Evolutionary conservation across 2,113 vertebrate genomes (phyloP).

Genomic region (Pipra filicauda): DNA sequence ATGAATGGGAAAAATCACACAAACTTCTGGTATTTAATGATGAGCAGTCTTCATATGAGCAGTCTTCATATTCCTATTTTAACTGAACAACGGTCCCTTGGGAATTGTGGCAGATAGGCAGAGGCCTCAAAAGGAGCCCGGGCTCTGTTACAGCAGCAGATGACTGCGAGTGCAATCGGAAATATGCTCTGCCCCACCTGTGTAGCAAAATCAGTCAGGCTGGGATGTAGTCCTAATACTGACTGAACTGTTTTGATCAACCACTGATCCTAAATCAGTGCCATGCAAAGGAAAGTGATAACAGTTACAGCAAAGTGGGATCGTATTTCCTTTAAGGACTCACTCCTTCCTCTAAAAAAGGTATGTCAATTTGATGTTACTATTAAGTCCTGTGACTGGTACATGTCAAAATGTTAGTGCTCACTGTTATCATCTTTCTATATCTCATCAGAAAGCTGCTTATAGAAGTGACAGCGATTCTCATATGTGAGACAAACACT

Average conservation of each 20-base stretch:
- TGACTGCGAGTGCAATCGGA: not conserved
- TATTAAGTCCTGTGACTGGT: not conserved
- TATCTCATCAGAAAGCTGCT: not conserved
- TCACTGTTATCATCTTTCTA: not conserved
- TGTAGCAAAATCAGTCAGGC: not conserved
- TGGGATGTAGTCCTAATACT: not conserved
- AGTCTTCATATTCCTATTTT: not conserved
- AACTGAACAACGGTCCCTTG: accelerated
- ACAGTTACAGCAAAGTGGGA: not conserved
- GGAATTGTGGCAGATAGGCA: not conserved
- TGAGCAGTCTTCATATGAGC: not conserved
- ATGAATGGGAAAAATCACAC: not conserved
- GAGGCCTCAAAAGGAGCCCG: not conserved
- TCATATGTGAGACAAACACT: not conserved
- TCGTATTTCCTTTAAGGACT: not conserved
- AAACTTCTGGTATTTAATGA: not conserved
- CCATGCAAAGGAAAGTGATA: not conserved
- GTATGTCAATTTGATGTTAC: not conserved
- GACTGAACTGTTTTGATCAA: not conserved
- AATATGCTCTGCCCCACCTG: not conserved
- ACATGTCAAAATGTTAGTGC: not conserved
- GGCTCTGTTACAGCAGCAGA: not conserved
- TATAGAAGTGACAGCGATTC: not conserved
- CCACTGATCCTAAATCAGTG: not conserved
- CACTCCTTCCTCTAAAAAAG: not conserved